These are phyloP conservation scores for Ardeotis arabs DNA, from an alignment of 2,113 vertebrate genomes.

Conservation along the genomic window DNA sequence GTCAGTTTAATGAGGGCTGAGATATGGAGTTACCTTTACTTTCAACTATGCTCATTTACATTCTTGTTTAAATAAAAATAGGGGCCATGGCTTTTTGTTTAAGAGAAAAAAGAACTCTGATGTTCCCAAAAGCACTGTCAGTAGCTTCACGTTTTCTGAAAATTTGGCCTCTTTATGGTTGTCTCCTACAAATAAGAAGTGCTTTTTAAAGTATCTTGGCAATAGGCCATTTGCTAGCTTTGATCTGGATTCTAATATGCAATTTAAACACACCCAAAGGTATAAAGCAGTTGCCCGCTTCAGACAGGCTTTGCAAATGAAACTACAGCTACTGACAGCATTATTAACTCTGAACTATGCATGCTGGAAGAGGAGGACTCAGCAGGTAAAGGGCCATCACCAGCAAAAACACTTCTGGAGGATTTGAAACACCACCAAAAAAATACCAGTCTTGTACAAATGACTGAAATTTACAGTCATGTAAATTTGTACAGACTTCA, in stretches of 20 bases:
- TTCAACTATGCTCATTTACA: background rate
- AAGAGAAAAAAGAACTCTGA: background rate
- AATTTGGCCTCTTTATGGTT: background rate
- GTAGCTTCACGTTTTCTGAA: background rate
- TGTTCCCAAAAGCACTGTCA: background rate
- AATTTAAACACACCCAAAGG: slow-evolving; percentile 1
- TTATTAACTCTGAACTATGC: background rate
- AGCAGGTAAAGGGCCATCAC: background rate
- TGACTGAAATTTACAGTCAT: background rate
- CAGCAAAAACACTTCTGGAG: background rate
- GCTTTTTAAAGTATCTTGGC: slow-evolving; percentile 13
- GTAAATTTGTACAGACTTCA: background rate
- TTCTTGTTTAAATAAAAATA: background rate
- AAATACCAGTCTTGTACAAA: background rate
- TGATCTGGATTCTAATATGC: slow-evolving; percentile 22
- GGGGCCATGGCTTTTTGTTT: background rate
- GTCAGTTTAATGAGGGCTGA: slow-evolving; percentile 15
- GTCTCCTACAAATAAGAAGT: background rate
- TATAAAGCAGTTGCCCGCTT: background rate
- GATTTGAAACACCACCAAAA: background rate
- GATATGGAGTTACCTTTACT: background rate
- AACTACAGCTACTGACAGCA: background rate
- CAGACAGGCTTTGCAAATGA: background rate
- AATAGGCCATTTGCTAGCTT: slow-evolving; percentile 11
- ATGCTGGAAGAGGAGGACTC: background rate